Evolutionary conservation across 1,140 invertebrate genomes (phyloP), one percentile per base, ranked within the genome.

Genomic region (Tetragonula clypearis): DNA sequence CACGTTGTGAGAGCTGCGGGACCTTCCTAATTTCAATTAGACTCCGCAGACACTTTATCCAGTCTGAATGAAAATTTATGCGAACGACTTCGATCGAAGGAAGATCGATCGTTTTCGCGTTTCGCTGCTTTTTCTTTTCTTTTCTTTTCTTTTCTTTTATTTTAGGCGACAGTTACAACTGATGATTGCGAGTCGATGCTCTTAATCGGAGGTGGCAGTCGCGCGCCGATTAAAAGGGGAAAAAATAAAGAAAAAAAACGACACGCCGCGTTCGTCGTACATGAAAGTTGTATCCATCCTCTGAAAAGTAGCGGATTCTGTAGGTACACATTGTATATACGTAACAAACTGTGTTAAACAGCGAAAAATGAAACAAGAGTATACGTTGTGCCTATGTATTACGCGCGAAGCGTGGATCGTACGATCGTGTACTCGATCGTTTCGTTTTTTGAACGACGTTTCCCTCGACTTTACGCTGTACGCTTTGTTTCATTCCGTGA

Each of bases 311-410:
- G 79, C 82, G 58, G 79, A 84, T 60, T 84, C 84, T 87, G 87
- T 87, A 49, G 41, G 41, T 49, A 91, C 88, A 91, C 86, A 90
- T 91, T 92, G 91, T 92, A 92, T 84, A 92, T 86, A 91, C 19
- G 15, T 6, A 6, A 41, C 91, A 90, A 80, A 30, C 65, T 87
- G 66, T 91, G 91, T 73, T 87, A 88, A 84, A 84, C 56, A 84
- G 17, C 30, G 30, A 30, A 84, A 62, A n/a, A 49, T 71, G 76
- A 58, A 53, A 56, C 1, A 56, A 62, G 58, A 86, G 65, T 30
- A 71, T 6, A 6, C 41, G 84, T 71, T 79, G 79, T 82, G 79
- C 72, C 78, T 77, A 74, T 49, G 23, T 53, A 35, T 49, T 17
- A 81, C 12, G 55, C 41, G 56, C 58, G 65, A 76, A 56, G 30